Conservation (phyloP, 2,888 invertebrate genomes). For the Patella caerulea region DNA sequence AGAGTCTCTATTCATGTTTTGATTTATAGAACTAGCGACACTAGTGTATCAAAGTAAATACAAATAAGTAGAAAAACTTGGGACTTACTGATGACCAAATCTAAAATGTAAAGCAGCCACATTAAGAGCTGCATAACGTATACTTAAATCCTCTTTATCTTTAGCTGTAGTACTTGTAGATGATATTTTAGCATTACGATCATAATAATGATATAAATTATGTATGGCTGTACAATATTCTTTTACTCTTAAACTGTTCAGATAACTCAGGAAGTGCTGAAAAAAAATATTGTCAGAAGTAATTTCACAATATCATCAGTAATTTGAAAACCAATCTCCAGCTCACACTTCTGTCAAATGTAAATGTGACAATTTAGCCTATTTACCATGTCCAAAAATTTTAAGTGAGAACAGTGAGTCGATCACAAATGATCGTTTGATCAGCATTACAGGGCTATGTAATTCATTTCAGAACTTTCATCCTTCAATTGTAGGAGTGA, state of each 20-base stretch:
- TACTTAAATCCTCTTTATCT: slow-evolving; percentile 70
- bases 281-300: slow-evolving; percentile 60
- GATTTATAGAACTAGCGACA: background rate
- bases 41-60: background rate
- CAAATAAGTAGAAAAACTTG: slow-evolving; percentile 1
- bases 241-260: slow-evolving; percentile 88
- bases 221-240: slow-evolving; percentile 89
- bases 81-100: slow-evolving; percentile 82
- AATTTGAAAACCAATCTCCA: too few species aligned
- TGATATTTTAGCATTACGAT: slow-evolving; percentile 73
- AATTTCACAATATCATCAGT: too few species aligned
- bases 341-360: too few species aligned
- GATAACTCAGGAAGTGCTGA: slow-evolving; percentile 90
- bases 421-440: too few species aligned
- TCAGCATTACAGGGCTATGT: too few species aligned
- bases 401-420: too few species aligned
- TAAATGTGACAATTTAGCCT: too few species aligned
- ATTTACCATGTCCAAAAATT: too few species aligned
- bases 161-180: slow-evolving; percentile 39
- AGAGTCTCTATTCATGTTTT: background rate
- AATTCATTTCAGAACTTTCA: too few species aligned
- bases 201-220: slow-evolving; percentile 86
- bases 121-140: slow-evolving; percentile 91
- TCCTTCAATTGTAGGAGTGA: too few species aligned
- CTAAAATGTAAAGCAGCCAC: slow-evolving; percentile 89